Conservation (phyloP, 2,113 vertebrate species). For the Ardeotis arabs region DNA sequence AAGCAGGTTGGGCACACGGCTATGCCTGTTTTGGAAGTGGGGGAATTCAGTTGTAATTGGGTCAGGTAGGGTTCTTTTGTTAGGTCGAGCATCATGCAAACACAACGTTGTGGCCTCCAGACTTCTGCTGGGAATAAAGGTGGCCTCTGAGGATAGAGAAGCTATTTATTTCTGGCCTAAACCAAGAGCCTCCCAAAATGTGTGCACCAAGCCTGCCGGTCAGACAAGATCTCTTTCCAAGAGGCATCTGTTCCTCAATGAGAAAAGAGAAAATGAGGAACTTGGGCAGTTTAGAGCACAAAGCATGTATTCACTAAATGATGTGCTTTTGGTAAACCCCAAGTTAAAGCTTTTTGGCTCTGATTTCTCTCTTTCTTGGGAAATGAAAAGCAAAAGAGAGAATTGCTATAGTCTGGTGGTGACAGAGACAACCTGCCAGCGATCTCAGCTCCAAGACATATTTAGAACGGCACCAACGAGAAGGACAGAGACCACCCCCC, state of each 20-base stretch:
- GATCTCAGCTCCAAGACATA: neutral
- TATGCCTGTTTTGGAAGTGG: neutral
- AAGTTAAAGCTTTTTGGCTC: neutral
- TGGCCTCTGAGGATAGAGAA: neutral
- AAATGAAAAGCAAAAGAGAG: neutral
- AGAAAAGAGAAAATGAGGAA: neutral
- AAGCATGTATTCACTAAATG: neutral
- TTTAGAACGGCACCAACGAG: neutral
- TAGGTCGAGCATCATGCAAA: neutral
- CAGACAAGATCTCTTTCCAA: neutral
- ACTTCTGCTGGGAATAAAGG: neutral
- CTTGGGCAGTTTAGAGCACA: fast-evolving
- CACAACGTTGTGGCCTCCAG: neutral
- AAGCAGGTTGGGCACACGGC: neutral
- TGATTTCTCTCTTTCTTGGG: neutral
- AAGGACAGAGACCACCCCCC: neutral
- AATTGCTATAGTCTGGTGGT: neutral
- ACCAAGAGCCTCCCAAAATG: neutral
- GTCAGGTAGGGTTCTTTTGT: neutral
- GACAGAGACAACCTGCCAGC: neutral
- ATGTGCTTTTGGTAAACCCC: neutral
- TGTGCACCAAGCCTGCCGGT: neutral
- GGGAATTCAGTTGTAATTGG: neutral
- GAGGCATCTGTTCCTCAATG: neutral
- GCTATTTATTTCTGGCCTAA: neutral